Base-by-base conservation (phyloP, 2,888 invertebrate genomes). In the Smittia aterrima region DNA sequence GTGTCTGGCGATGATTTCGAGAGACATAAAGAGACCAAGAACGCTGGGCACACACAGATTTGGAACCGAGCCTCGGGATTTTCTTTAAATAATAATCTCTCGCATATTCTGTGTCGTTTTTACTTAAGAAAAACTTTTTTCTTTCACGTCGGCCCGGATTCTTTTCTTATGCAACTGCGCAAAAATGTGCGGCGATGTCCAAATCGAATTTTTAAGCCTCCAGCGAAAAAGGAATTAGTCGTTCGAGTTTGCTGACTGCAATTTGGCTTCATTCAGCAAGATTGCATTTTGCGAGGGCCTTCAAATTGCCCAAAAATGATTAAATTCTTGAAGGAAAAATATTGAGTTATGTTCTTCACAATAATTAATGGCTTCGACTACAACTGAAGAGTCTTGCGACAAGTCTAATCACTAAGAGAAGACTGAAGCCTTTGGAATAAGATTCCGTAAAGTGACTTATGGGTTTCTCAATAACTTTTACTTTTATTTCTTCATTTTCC, bases 201-300 rank as follows among this genome's bases (percentile, higher is more conserved):
- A 66, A 74, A 74, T 74, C 74, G 74, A 74, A 74, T 74, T 66
- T 74, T 74, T 74, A 32, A 66, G 74, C 74, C 74, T 27, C 16
- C 13, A 74, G 74, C 74, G 20, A 71, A 40, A 40, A 22, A 38
- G n/a, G 72, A 73, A 73, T 73, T 74, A 66, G 74, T 74, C 74
- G 74, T 47, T 53, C 40, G 25, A 64, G 64, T 20, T 20, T 4
- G 38, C 20, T 25, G 54, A 27, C 72, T 72, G 72, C 72, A 72
- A 72, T 72, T 72, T 72, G 18, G 20, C 25, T 54, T 64, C 64
- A 27, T 64, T 64, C n/a, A 24, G 18, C 58, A 20, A 18, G 58
- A 58, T 20, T 58, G 13, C n/a, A 11, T 47, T 16, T 47, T 47
- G 47, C 11, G 47, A 16, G 47, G 16, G 16, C n/a, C 16, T 22